These are phyloP conservation scores for Diplosoma virens DNA, from an alignment of 23 tunicate species.

Conservation along the genomic window DNA sequence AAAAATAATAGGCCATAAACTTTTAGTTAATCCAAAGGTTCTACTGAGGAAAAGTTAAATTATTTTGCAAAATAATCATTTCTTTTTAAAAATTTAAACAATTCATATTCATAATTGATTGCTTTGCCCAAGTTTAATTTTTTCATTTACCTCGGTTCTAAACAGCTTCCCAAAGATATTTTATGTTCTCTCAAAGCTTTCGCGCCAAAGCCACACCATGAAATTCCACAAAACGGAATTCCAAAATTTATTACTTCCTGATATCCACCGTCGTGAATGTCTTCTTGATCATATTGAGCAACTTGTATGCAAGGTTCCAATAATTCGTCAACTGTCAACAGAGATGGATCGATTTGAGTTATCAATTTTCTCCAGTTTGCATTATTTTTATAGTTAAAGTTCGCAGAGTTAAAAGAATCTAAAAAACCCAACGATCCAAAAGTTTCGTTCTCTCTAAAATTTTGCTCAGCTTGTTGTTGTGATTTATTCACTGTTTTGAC, in stretches of 20 bases:
- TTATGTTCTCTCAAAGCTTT: constrained; percentile 7
- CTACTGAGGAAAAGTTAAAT: too few species aligned
- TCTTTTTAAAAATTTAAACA: too few species aligned
- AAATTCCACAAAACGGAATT: constrained; percentile 55
- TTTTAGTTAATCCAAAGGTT: too few species aligned
- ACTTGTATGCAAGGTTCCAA: constrained; percentile 66
- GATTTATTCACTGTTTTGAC: background rate
- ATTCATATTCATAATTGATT: too few species aligned
- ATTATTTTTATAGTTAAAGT: background rate
- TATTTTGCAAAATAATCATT: too few species aligned
- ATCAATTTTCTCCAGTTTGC: background rate
- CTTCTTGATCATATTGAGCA: constrained; percentile 47
- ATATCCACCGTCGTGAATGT: constrained; percentile 33
- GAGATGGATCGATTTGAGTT: background rate
- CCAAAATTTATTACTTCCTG: constrained; percentile 51
- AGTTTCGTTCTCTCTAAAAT: too few species aligned
- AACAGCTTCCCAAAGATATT: constrained; percentile 59
- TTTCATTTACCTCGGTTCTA: constrained; percentile 46
- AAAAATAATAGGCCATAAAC: too few species aligned
- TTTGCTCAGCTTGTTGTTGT: background rate
- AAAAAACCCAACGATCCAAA: too few species aligned
- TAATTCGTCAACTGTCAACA: constrained; percentile 22
- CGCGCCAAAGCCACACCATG: constrained; percentile 61
- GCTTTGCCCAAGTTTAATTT: too few species aligned
- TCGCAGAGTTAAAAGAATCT: too few species aligned